Evolutionary conservation across 2,113 vertebrate genomes (phyloP).

Genomic region (Sceloporus undulatus): DNA sequence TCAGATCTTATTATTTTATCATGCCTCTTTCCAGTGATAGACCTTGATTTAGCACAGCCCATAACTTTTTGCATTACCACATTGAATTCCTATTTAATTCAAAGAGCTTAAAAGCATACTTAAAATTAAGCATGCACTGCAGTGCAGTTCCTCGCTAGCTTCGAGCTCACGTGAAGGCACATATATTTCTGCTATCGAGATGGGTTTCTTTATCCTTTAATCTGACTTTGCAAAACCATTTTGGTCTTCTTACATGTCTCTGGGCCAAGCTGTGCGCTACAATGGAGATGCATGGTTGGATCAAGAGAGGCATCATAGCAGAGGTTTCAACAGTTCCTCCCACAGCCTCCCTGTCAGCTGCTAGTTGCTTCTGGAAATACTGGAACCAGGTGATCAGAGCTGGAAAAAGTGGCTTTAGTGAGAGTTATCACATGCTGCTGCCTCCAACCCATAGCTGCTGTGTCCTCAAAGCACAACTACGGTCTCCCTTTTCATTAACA

Average conservation of each 20-base stretch:
- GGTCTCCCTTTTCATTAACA: too few species aligned
- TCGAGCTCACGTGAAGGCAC: background rate
- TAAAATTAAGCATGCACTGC: constrained; percentile 29
- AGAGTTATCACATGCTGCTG: too few species aligned
- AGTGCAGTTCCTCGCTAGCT: background rate
- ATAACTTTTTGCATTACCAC: constrained; percentile 30
- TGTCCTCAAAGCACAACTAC: too few species aligned
- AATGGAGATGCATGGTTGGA: background rate
- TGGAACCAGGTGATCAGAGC: too few species aligned
- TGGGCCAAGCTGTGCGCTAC: background rate
- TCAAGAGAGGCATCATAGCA: background rate
- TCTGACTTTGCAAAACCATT: constrained; percentile 11
- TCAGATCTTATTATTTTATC: background rate
- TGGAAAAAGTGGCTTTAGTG: too few species aligned
- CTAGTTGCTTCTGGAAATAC: background rate
- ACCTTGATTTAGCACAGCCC: constrained; percentile 24
- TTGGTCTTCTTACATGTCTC: background rate
- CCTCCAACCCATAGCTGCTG: too few species aligned
- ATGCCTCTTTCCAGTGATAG: background rate
- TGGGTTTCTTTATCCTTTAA: constrained; percentile 18
- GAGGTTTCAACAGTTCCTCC: background rate
- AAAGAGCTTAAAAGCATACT: constrained; percentile 42
- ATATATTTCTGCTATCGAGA: constrained; percentile 8
- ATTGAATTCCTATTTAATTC: constrained; percentile 26
- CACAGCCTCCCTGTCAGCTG: background rate